phyloP scores from a whole-genome alignment of 2,888 invertebrate species.

The Eupsilia transversa region DNA sequence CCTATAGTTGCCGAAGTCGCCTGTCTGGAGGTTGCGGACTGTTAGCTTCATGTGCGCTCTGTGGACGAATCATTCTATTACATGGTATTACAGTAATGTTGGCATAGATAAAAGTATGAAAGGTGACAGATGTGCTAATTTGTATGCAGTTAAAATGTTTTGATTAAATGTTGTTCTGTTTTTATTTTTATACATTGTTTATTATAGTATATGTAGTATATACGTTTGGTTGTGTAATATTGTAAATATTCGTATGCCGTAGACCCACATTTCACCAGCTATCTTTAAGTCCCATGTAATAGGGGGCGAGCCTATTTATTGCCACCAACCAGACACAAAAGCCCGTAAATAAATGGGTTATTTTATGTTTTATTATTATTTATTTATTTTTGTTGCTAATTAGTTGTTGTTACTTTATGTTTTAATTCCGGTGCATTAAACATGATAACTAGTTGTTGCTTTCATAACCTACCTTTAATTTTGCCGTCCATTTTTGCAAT shows the following conservation, averaged over 20 bases:
- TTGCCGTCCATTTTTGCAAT: too few species aligned
- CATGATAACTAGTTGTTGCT: background rate
- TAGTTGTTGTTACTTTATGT: background rate
- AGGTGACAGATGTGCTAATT: background rate
- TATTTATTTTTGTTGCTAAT: too few species aligned
- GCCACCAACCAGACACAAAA: too few species aligned
- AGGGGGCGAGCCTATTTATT: too few species aligned
- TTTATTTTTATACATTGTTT: too few species aligned
- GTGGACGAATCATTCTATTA: constrained; percentile 53
- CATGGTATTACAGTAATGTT: constrained; percentile 3
- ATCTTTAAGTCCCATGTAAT: too few species aligned
- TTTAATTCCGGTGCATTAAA: background rate
- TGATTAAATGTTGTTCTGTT: background rate
- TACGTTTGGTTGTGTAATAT: background rate
- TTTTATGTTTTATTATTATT: background rate
- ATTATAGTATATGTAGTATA: background rate
- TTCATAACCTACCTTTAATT: background rate
- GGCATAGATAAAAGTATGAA: background rate
- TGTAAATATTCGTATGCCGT: background rate
- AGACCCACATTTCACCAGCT: too few species aligned
- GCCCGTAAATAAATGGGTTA: too few species aligned
- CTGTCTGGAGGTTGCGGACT: constrained; percentile 95
- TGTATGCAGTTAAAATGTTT: background rate
- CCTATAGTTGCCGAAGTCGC: constrained; percentile 97
- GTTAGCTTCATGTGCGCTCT: constrained; percentile 97